phyloP scores from a whole-genome alignment of 64 coral and sea anemone species.

The Astreopora myriophthalma region DNA sequence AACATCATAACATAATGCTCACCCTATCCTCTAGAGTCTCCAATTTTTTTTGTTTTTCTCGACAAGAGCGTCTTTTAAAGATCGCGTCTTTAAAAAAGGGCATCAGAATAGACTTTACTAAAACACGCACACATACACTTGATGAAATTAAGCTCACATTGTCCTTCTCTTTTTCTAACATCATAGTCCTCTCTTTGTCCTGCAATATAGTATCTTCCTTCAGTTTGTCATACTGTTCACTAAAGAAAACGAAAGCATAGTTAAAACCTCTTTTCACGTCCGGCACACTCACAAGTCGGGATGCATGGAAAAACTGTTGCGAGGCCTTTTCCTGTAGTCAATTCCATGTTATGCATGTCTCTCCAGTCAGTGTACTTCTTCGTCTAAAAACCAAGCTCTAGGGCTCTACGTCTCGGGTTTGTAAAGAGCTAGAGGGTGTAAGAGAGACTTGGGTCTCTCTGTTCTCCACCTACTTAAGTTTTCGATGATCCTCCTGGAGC shows the following conservation, averaged over 20 bases:
- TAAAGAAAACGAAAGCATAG: background rate
- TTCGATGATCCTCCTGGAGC: background rate
- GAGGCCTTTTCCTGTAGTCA: too few relatives aligned
- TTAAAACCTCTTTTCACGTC: background rate
- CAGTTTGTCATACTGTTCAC: slow-evolving; percentile 39
- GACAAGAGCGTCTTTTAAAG: slow-evolving; percentile 7
- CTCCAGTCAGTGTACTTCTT: too few relatives aligned
- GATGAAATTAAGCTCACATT: slow-evolving; percentile 1
- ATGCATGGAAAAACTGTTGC: too few relatives aligned
- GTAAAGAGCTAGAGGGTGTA: background rate
- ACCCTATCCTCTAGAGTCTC: background rate
- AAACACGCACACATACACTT: background rate
- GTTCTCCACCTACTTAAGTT: background rate
- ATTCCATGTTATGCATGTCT: too few relatives aligned
- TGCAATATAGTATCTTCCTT: slow-evolving; percentile 39
- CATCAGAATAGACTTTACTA: background rate
- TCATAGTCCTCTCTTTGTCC: background rate
- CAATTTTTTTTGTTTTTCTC: slow-evolving; percentile 5
- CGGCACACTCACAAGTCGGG: too few relatives aligned
- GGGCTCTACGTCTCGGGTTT: background rate
- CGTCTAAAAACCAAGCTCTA: background rate
- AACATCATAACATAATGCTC: too few relatives aligned
- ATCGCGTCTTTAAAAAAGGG: background rate
- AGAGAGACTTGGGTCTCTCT: background rate
- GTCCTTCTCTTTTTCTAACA: slow-evolving; percentile 39